Base-by-base conservation (phyloP, 2,113 vertebrate species). In the Erpornis zantholeuca region DNA sequence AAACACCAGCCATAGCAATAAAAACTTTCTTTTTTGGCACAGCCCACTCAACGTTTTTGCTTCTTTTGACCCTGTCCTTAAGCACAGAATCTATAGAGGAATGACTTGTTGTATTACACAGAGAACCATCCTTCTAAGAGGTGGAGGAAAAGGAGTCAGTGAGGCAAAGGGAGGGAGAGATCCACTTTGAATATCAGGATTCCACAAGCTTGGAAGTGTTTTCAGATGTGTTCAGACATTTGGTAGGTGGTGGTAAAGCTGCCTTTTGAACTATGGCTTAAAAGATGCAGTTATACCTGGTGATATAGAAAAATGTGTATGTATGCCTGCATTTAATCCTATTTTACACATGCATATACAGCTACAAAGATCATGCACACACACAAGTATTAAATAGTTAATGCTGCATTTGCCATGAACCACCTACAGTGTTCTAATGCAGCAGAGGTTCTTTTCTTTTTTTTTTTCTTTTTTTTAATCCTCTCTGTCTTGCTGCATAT, bases 241-340 rank as follows among this genome's bases (percentile, higher is more conserved):
- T 63, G 21, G 42, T 35, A n/a, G 13, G 21, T 72, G 21, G 38
- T 53, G 47, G 17, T 70, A 59, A 82, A 91, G 44, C 50, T 89
- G 44, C 12, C 25, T 86, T 65, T 72, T 81, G 60, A 86, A 16
- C 59, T 42, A 1, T 36, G n/a, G 17, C 18, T 88, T 59, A 8
- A 38, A 71, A 79, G 53, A 47, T 15, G 24, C 28, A 12, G 5
- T 57, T 61, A 4, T 2, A 29, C n/a, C 47, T 49, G 1, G 0
- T 49, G 33, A 20, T 60, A 45, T 0, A 45, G 44, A 40, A 83
- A 52, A 80, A 69, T n/a, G 12, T 70, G 14, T 52, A 5, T 23
- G 10, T 52, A 7, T 82, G 42, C 29, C 63, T 82, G 28, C 23
- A 69, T 65, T 64, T 61, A 57, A 65, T 70, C 16, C 25, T 3